Conservation (phyloP, 2,888 invertebrate genomes). For the Pediacus dermestoides region DNA sequence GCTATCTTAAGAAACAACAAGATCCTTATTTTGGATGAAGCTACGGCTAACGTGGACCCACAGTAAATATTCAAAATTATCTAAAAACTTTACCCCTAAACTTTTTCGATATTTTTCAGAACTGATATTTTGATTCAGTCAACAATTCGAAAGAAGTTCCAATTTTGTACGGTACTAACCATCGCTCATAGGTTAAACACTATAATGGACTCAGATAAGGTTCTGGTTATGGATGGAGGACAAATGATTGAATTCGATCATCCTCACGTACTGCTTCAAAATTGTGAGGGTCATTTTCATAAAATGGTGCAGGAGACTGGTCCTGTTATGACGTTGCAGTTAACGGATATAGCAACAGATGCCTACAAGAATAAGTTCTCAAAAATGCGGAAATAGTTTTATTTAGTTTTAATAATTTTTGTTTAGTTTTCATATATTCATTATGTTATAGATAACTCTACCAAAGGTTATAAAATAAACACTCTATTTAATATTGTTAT, state of each 20-base stretch:
- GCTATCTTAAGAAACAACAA: constrained; percentile 77
- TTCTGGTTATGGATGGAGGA: constrained; percentile 76
- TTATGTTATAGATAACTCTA: too few relatives aligned
- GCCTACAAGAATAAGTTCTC: constrained; percentile 16
- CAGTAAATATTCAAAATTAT: constrained; percentile 51
- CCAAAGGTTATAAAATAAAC: too few relatives aligned
- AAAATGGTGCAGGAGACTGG: constrained; percentile 70
- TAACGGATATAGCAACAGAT: constrained; percentile 35
- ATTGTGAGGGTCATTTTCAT: constrained; percentile 60
- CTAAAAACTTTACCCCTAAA: not conserved
- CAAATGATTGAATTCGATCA: constrained; percentile 71
- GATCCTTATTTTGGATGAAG: constrained; percentile 83
- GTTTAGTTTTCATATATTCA: too few relatives aligned
- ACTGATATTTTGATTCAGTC: constrained; percentile 75
- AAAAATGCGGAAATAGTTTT: too few relatives aligned
- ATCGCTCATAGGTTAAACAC: constrained; percentile 81
- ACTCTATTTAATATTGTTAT: too few relatives aligned
- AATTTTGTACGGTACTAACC: constrained; percentile 73
- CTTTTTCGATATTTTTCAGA: constrained; percentile 13
- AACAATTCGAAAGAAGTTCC: constrained; percentile 71
- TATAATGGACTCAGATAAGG: constrained; percentile 80
- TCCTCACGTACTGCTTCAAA: constrained; percentile 65
- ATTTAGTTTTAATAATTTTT: too few relatives aligned
- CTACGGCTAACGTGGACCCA: constrained; percentile 87
- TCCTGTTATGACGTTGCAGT: constrained; percentile 36